Conservation (phyloP, 2,797 vertebrate genomes). For the Apogon hyalosoma region DNA sequence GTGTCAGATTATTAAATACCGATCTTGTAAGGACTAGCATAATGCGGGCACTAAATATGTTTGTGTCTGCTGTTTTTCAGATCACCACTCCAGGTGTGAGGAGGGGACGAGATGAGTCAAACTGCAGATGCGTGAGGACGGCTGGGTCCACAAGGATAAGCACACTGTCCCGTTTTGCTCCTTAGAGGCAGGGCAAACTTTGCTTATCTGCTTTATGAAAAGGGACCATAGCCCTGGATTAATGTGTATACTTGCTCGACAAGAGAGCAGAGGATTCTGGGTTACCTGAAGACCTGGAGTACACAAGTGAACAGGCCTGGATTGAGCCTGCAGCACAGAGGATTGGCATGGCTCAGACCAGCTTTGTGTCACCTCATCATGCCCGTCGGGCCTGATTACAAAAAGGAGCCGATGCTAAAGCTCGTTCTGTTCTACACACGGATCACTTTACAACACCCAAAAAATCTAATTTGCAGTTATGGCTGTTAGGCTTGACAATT, state of each 20-base stretch:
- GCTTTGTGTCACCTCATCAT: constrained; percentile 89
- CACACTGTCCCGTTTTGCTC: constrained; percentile 53
- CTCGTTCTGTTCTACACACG: constrained; percentile 77
- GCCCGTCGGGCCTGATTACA: constrained; percentile 86
- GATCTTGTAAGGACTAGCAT: constrained; percentile 8
- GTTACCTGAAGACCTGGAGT: constrained; percentile 79
- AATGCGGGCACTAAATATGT: constrained; percentile 45
- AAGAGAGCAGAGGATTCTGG: constrained; percentile 78
- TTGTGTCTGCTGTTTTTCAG: constrained; percentile 70
- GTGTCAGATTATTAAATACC: background rate
- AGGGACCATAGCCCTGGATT: constrained; percentile 80
- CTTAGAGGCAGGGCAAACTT: constrained; percentile 52
- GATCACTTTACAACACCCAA: constrained; percentile 86
- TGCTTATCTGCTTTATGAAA: constrained; percentile 66
- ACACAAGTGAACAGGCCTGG: constrained; percentile 82
- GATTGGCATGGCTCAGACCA: constrained; percentile 82
- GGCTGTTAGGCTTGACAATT: constrained; percentile 84
- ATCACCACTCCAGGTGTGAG: constrained; percentile 45
- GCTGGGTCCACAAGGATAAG: constrained; percentile 66
- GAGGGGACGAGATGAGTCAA: constrained; percentile 56
- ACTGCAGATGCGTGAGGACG: constrained; percentile 67
- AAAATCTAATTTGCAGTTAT: constrained; percentile 87
- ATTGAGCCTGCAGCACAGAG: constrained; percentile 78
- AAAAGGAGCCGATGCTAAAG: constrained; percentile 83
- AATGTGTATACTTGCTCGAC: constrained; percentile 77